Evolutionary conservation across 2,888 invertebrate genomes (phyloP).

Genomic region (Operophtera brumata): DNA sequence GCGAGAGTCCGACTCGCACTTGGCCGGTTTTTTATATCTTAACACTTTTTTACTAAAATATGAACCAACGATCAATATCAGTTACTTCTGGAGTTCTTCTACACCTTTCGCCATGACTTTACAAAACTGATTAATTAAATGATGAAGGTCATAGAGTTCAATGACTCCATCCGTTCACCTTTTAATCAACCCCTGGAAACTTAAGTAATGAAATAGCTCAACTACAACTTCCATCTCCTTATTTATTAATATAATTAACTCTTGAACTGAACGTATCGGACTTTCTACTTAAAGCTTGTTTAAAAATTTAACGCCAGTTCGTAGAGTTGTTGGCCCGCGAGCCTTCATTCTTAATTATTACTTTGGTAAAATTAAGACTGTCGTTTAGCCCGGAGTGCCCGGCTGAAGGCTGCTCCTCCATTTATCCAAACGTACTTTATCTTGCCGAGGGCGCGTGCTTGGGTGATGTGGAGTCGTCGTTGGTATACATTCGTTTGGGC

Average conservation of each 20-base stretch:
- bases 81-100: no score
- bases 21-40: no score
- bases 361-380: slow-evolving; percentile 81
- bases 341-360: slow-evolving; percentile 81
- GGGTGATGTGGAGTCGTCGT: slow-evolving; percentile 52
- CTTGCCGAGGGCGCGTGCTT: slow-evolving; percentile 57
- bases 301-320: slow-evolving; percentile 75
- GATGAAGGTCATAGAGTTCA: not conserved
- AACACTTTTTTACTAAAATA: no score
- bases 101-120: no score
- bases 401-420: slow-evolving; percentile 67
- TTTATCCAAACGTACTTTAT: slow-evolving; percentile 80
- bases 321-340: slow-evolving; percentile 64
- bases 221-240: slow-evolving; percentile 46
- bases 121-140: no score
- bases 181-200: slow-evolving; percentile 11
- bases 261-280: slow-evolving; percentile 73
- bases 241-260: slow-evolving; percentile 76
- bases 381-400: slow-evolving; percentile 74
- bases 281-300: slow-evolving; percentile 76
- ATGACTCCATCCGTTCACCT: not conserved
- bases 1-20: no score
- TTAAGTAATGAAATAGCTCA: slow-evolving; percentile 31
- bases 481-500: no score
- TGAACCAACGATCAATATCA: no score